Conservation (phyloP, 2,888 invertebrate genomes). For the Rhaphigaster nebulosa region DNA sequence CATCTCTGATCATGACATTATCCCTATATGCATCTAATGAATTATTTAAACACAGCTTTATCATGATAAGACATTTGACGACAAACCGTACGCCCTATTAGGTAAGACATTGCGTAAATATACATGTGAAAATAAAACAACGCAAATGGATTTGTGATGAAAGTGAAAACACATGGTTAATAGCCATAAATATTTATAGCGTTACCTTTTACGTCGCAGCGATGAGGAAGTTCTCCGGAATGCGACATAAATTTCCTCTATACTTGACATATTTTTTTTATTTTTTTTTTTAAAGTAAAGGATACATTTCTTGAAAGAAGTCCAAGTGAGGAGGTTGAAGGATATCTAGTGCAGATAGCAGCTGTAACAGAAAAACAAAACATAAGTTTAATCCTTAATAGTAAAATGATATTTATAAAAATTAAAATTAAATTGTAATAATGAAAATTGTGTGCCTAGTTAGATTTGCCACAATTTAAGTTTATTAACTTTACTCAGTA, state of each 20-base stretch:
- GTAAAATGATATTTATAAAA: neutral
- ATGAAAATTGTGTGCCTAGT: neutral
- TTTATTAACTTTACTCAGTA: too few relatives aligned
- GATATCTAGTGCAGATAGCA: constrained; percentile 97
- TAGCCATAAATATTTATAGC: neutral
- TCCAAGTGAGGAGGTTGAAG: constrained; percentile 98
- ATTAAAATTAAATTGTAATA: neutral
- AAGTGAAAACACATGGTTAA: constrained; percentile 33
- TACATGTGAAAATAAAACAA: neutral
- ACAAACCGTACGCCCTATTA: neutral
- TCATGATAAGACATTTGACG: neutral
- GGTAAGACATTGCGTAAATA: neutral
- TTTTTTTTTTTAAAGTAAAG: constrained; percentile 71
- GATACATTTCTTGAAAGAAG: constrained; percentile 99
- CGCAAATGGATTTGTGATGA: neutral
- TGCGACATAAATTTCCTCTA: constrained; percentile 2
- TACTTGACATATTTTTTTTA: constrained; percentile 37
- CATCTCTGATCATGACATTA: constrained; percentile 12
- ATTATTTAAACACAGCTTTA: neutral
- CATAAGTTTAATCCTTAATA: neutral
- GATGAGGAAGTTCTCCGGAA: neutral
- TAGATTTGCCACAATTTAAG: neutral
- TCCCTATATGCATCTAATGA: neutral
- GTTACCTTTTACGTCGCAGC: neutral
- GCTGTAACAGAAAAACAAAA: constrained; percentile 75